phyloP scores from a whole-genome alignment of 2,113 vertebrate genomes.

The Falco punctatus region DNA sequence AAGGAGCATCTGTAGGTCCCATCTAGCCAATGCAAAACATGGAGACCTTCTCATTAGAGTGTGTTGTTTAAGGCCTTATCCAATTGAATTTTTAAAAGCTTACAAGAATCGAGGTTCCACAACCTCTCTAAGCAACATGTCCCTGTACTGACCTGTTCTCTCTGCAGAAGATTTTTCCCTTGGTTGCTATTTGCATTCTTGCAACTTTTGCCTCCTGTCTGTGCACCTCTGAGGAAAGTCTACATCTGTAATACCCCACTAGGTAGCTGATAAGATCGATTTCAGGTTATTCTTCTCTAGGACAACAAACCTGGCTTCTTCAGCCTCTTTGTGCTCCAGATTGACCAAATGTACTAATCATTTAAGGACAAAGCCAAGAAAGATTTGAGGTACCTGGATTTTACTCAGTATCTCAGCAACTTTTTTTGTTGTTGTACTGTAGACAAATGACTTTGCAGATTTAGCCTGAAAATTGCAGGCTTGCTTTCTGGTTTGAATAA shows the following conservation, averaged over 20 bases:
- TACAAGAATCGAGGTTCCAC: neutral
- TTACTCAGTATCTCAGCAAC: neutral
- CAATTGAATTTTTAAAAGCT: neutral
- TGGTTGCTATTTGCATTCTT: neutral
- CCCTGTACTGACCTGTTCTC: neutral
- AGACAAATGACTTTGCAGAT: neutral
- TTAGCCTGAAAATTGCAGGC: neutral
- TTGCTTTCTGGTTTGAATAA: neutral
- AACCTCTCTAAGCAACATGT: accelerated
- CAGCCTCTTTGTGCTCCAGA: neutral
- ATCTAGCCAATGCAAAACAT: neutral
- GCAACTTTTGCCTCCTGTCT: neutral
- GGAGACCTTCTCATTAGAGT: neutral
- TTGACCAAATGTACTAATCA: neutral
- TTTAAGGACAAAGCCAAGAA: neutral
- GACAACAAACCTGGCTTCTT: neutral
- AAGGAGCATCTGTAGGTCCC: neutral
- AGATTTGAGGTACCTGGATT: neutral
- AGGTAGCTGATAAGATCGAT: neutral
- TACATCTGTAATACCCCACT: neutral
- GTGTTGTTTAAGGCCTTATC: neutral
- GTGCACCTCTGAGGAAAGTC: neutral
- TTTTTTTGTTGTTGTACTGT: too few relatives aligned
- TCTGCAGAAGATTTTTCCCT: neutral
- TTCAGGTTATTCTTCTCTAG: neutral